Percentiles rank a stretch among this genome's conserved stretches.
Conservation (phyloP, 2,888 invertebrate species). For the Selenia dentaria region DNA sequence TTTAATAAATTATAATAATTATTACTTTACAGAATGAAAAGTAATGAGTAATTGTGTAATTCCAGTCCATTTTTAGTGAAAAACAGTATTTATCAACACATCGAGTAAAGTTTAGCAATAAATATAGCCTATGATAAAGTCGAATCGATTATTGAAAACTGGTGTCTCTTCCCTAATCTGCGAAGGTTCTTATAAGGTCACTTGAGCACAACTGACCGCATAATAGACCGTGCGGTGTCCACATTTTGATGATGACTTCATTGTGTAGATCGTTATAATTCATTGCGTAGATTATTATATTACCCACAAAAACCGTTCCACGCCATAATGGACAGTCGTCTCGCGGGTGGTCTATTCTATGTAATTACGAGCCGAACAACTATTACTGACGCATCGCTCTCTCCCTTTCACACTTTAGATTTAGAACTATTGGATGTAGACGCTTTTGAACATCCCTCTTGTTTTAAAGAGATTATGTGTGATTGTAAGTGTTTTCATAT, state of each 20-base stretch:
- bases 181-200: conserved; percentile 31
- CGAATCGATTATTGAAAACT: no score
- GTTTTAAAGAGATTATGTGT: not conserved
- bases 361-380: conserved; percentile 59
- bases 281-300: conserved; percentile 70
- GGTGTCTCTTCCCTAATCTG: not conserved
- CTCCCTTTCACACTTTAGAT: conserved; percentile 51
- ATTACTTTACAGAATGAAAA: no score
- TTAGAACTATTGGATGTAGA: conserved; percentile 23
- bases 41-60: no score
- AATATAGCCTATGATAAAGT: not conserved
- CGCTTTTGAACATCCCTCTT: not conserved
- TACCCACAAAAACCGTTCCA: conserved; percentile 59
- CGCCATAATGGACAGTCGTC: conserved; percentile 61
- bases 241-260: conserved; percentile 70
- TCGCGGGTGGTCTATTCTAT: conserved; percentile 67
- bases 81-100: no score
- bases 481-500: not conserved
- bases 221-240: conserved; percentile 36
- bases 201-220: conserved; percentile 23
- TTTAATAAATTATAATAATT: no score
- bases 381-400: conserved; percentile 48
- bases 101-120: not conserved
- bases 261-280: conserved; percentile 54
- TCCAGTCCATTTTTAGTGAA: no score